Base-by-base conservation (phyloP, 92 coral and sea anemone genomes). In the Zoanthus solanderi region DNA sequence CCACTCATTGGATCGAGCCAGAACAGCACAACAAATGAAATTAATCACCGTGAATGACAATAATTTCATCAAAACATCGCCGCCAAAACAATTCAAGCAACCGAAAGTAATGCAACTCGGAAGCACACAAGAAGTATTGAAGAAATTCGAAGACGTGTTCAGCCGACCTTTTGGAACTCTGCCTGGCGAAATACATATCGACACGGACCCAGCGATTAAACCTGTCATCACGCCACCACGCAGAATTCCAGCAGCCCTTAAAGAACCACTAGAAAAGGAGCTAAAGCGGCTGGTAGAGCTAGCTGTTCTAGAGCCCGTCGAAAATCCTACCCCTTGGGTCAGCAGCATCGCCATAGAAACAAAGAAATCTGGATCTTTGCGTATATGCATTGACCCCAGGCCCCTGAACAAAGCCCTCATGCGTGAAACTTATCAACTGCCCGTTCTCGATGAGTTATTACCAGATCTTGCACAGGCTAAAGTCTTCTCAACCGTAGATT, bases 281-380 rank as follows among this genome's bases (percentile, higher is more conserved):
- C 3, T 89, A 75, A 82, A 84, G 31, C 48, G 56, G 16, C 73
- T 67, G 5, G 86, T 57, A 16, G 68, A 77, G 44, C 83, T 63
- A 10, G 78, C 71, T 50, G 83, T 93, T 52, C 23, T 90, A 1
- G 84, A 73, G 11, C 90, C 90, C 3, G 88, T 84, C 0, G 85
- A 87, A 9, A 74, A 87, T 75, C 87, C 93, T 23, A 89, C 89
- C 11, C 91, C 91, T 13, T 90, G 93, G 93, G 93, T 87, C 18
- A 92, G 85, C 78, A 84, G 93, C 57, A 18, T 90, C 2, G 92
- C 79, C 14, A 69, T 87, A 1, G 88, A 78, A 28, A 88, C 88
- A 9, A 92, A 92, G 71, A 90, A 87, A 32, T 90, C 93, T 17
- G 91, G 89, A 15, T 89, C 91, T 30, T 85, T 91, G 58, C 67